Evolutionary conservation across 2,797 vertebrate genomes (phyloP).

Genomic region (Aselliscus stoliczkanus): DNA sequence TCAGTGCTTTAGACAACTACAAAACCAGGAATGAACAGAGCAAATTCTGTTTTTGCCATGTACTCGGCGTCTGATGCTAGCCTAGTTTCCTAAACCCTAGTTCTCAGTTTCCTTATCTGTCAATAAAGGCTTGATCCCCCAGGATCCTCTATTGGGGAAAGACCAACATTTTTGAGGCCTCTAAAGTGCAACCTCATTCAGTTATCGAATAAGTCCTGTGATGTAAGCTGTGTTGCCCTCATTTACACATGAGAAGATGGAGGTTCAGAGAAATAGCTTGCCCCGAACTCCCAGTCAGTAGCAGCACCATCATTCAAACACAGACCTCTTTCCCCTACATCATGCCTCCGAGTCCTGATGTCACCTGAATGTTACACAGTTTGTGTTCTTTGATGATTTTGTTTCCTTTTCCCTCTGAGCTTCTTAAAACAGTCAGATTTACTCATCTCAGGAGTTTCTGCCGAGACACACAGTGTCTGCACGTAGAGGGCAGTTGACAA

Average conservation of each 20-base stretch:
- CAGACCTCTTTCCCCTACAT: neutral
- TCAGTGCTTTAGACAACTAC: neutral
- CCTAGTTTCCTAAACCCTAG: neutral
- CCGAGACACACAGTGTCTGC: neutral
- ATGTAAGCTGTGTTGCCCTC: neutral
- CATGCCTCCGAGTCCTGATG: no score
- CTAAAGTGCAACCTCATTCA: neutral
- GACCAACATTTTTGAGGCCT: neutral
- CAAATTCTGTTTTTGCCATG: neutral
- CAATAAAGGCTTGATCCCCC: neutral
- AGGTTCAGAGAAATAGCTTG: neutral
- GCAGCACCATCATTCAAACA: neutral
- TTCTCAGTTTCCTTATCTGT: neutral
- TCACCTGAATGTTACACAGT: neutral
- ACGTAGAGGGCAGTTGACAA: neutral
- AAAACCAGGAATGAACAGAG: neutral
- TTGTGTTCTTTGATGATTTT: neutral
- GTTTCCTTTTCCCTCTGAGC: neutral
- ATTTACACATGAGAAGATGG: neutral
- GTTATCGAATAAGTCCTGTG: neutral
- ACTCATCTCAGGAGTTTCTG: neutral
- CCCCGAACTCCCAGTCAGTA: neutral
- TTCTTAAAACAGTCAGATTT: neutral
- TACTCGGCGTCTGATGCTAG: neutral
- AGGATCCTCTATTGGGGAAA: neutral